Evolutionary conservation across 1,140 invertebrate genomes (phyloP).

Genomic region (Drosophila athabasca): DNA sequence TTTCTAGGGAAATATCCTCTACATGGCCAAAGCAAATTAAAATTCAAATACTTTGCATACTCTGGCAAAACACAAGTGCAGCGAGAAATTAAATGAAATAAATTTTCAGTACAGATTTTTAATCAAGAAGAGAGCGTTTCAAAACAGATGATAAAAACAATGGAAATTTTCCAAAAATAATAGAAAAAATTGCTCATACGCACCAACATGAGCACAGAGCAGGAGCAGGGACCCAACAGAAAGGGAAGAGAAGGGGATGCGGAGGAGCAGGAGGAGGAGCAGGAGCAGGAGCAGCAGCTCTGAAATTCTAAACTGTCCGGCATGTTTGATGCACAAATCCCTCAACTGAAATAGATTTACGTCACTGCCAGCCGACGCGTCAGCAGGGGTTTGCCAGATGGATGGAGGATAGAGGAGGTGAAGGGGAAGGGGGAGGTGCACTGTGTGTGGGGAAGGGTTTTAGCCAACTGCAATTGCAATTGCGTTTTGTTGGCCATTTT

Average conservation of each 20-base stretch:
- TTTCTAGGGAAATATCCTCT: conserved; percentile 14
- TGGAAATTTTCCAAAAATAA: conserved; percentile 1
- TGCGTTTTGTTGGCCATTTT: conserved; percentile 77
- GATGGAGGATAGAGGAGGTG: background rate
- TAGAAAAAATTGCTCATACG: conserved; percentile 66
- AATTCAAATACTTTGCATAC: conserved; percentile 70
- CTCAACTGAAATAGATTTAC: conserved; percentile 82
- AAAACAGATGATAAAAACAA: background rate
- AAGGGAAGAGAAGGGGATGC: background rate
- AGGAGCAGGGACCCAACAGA: conserved; percentile 11
- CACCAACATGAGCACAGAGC: conserved; percentile 27
- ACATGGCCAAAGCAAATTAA: conserved; percentile 64
- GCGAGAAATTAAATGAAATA: conserved; percentile 73
- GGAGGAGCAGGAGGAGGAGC: background rate
- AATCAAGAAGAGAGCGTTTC: conserved; percentile 52
- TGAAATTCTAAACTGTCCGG: conserved; percentile 75
- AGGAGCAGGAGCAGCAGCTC: conserved; percentile 20
- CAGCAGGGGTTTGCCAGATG: conserved; percentile 6
- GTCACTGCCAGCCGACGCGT: conserved; percentile 72
- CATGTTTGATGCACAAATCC: conserved; percentile 79
- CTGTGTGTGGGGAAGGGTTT: background rate
- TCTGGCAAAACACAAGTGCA: conserved; percentile 48
- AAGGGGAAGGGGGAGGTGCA: background rate
- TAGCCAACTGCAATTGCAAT: conserved; percentile 33
- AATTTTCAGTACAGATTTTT: conserved; percentile 65